These are phyloP conservation scores for Pampusana beccarii DNA, from an alignment of 2,113 vertebrate genomes.

Conservation along the genomic window DNA sequence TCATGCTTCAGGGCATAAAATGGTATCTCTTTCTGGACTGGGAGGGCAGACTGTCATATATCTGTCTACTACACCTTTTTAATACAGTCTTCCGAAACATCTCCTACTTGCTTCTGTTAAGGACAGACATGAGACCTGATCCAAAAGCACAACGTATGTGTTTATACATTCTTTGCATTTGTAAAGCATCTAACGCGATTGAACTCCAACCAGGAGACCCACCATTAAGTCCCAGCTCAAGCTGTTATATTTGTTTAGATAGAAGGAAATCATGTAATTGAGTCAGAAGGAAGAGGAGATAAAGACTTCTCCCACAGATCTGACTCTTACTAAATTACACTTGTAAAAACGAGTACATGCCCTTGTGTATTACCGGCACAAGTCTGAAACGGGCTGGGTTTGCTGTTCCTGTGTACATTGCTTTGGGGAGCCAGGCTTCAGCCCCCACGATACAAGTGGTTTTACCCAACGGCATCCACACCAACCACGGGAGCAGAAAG, in stretches of 20 bases:
- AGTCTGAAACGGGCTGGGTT: rapidly evolving
- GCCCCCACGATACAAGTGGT: background rate
- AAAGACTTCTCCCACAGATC: background rate
- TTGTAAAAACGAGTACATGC: background rate
- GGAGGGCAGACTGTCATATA: background rate
- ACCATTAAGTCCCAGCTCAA: background rate
- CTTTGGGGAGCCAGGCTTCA: background rate
- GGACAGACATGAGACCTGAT: background rate
- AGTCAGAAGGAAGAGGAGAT: background rate
- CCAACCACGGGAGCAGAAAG: background rate
- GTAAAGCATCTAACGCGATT: rapidly evolving
- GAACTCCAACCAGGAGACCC: background rate
- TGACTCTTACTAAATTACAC: background rate
- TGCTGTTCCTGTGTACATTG: too few relatives aligned
- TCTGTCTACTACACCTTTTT: background rate
- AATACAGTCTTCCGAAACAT: background rate
- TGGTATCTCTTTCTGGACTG: background rate
- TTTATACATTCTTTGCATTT: background rate
- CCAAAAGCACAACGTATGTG: background rate
- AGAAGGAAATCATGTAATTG: background rate
- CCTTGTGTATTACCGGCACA: too few relatives aligned
- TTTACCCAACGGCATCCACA: background rate
- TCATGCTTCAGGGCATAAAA: background rate
- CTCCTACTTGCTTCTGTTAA: background rate
- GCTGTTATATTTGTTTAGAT: background rate